A percentile compares a stretch with the other conserved stretches of the same genome.
Evolutionary conservation across 2,888 invertebrate species (phyloP).

Genomic region (Lepidocyrtinus sp.): DNA sequence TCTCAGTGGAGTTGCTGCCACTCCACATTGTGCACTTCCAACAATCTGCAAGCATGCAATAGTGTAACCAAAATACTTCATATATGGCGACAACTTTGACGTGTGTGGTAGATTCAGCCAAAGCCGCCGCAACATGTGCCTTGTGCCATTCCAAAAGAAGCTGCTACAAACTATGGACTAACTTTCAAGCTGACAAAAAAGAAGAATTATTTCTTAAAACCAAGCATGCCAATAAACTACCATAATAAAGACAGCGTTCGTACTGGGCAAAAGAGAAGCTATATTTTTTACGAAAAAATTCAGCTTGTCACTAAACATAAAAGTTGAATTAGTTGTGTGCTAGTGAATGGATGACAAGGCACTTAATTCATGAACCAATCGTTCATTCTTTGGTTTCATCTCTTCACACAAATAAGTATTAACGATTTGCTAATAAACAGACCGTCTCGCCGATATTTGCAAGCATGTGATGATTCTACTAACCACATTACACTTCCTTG

Average conservation of each 20-base stretch:
- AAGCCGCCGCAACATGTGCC: slow-evolving; percentile 8
- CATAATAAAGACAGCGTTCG: not conserved
- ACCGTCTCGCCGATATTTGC: too few relatives aligned
- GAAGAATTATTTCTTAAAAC: not conserved
- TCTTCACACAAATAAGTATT: too few relatives aligned
- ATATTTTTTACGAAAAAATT: slow-evolving; percentile 40
- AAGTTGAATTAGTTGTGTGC: not conserved
- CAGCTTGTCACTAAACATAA: slow-evolving; percentile 35
- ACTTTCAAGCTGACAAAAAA: slow-evolving; percentile 7
- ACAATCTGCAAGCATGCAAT: not conserved
- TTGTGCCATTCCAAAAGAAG: not conserved
- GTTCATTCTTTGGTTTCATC: too few relatives aligned
- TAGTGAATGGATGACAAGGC: not conserved
- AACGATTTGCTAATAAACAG: too few relatives aligned
- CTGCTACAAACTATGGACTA: too few relatives aligned
- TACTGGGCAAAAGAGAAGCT: slow-evolving; percentile 23
- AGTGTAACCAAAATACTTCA: slow-evolving; percentile 39
- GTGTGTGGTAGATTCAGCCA: slow-evolving; percentile 1
- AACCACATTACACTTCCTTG: too few relatives aligned
- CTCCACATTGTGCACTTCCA: slow-evolving; percentile 36
- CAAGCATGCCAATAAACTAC: not conserved
- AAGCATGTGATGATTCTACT: too few relatives aligned
- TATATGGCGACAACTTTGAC: slow-evolving; percentile 30
- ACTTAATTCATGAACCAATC: not conserved
- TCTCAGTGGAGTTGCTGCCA: slow-evolving; percentile 16